Percentiles rank a stretch among this genome's conserved stretches.
phyloP scores from a whole-genome alignment of 2,888 invertebrate genomes.

The Scaptomyza polygonia region DNA sequence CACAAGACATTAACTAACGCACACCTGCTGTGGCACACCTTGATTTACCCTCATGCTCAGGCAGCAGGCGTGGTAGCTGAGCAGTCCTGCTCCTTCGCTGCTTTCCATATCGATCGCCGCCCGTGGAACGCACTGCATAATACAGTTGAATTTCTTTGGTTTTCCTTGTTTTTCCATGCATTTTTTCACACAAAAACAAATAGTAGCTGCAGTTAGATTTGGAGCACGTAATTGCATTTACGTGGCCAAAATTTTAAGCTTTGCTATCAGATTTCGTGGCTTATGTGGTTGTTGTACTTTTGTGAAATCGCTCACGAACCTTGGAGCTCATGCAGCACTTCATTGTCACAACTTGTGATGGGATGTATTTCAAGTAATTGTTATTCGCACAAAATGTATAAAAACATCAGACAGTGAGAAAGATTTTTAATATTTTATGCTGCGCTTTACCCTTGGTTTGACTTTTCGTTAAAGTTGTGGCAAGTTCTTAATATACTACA shows the following conservation, averaged over 20 bases:
- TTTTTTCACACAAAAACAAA: slow-evolving; percentile 35
- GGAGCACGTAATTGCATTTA: slow-evolving; percentile 58
- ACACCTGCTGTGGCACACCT: slow-evolving; percentile 66
- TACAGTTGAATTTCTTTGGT: slow-evolving; percentile 13
- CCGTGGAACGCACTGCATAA: slow-evolving; percentile 19
- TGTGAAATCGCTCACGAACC: slow-evolving; percentile 19
- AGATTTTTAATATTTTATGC: slow-evolving; percentile 4
- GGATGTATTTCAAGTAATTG: slow-evolving; percentile 1
- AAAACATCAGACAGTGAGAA: not conserved
- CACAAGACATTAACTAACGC: slow-evolving; percentile 31
- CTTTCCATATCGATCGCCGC: slow-evolving; percentile 65
- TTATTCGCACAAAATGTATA: slow-evolving; percentile 8
- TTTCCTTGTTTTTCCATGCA: slow-evolving; percentile 11
- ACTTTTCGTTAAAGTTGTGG: slow-evolving; percentile 36
- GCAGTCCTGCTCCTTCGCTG: slow-evolving; percentile 28
- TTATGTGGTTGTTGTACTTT: slow-evolving; percentile 6
- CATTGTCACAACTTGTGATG: not conserved
- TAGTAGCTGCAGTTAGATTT: slow-evolving; percentile 36
- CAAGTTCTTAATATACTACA: slow-evolving; percentile 1
- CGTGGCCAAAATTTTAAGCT: slow-evolving; percentile 47
- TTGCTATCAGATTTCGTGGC: slow-evolving; percentile 34
- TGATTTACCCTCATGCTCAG: slow-evolving; percentile 59
- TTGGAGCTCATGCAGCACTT: not conserved
- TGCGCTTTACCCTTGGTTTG: slow-evolving; percentile 44
- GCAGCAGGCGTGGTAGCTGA: slow-evolving; percentile 30